Evolutionary conservation across 2,888 invertebrate species (phyloP), one percentile per base, ranked within the genome.

Genomic region (Gymnoscelis rufifasciata): DNA sequence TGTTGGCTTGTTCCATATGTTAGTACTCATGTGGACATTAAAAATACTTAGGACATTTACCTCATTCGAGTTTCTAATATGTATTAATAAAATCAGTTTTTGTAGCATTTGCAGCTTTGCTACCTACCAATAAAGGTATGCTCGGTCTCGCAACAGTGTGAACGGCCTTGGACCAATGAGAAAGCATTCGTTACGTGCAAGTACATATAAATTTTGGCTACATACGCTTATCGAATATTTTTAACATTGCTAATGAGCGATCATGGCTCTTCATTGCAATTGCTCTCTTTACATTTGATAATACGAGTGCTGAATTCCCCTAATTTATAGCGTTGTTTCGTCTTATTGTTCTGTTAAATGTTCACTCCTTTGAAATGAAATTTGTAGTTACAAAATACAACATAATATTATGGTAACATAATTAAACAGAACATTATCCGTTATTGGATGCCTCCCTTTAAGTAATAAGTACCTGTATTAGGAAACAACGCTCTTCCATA

Each of bases 111-210:
- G 14, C 23, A 64, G 69, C 66, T 67, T 67, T 66, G 70, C 64
- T 70, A 55, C 69, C 64, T 68, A 56, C 70, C 64, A 67, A 68
- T 73, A 72, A 65, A 68, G 68, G 68, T 66, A 60, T 60, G 64
- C 61, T 66, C 60, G 65, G 59, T 75, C 70, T 66, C 69, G 75
- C 73, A 74, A 72, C 65, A 58, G 65, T 56, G 59, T 70, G 71
- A 65, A 29, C 63, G 72, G 71, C 78, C 78, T 78, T 78, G 47
- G 46, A 60, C 47, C 49, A 63, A 59, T 65, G 71, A 74, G 78
- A 78, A 78, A 77, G 76, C 68, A 69, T 61, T 66, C 57, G 68
- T 67, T 68, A 68, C 67, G 64, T 62, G 19, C 10, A 8, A 10
- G 10, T 10, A 55, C 50, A 57, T 52, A 23, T 30, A 29, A 35